Evolutionary conservation across 2,888 invertebrate genomes (phyloP), one percentile per base, ranked within the genome.

Genomic region (Aspidiotus destructor): DNA sequence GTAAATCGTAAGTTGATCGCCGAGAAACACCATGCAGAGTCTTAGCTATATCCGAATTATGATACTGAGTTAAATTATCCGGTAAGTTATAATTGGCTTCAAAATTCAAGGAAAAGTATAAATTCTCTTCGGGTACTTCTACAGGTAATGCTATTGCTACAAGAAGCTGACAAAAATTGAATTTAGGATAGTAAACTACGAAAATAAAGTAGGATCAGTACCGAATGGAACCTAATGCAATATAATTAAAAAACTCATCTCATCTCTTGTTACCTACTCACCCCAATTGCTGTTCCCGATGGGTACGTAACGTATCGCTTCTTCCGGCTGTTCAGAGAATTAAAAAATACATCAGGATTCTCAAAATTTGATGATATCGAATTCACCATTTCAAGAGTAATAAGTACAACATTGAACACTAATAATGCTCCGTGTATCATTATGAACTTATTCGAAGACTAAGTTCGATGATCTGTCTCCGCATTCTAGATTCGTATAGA

Each of bases 11-110:
- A 13, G 65, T 55, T 16, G 55, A 61, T 52, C 61, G 17, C 16
- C 70, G 65, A n/a, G 60, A 65, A 28, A 70, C 42, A 16, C 55
- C 48, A 42, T 70, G 64, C 42, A 70, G 42, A 11, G 58, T 41
- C 15, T 41, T 60, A 54, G 64, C 65, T 44, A 65, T 60, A 63
- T 65, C 65, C 16, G 70, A 65, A 42, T 64, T 60, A 64, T 65
- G 69, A 54, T 70, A 69, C 55, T 71, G 70, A 7, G 76, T 76
- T 54, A 76, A 70, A 65, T 75, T 74, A 57, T 72, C 72, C 7
- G 75, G 75, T n/a, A 76, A 70, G 55, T 72, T 70, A 71, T 75
- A 76, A 70, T 75, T 75, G 1, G 75, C 75, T 71, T 76, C 76
- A 61, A 75, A 73, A 70, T 75, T 75, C 71, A 74, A 75, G 0